Conservation (phyloP, 2,113 vertebrate species). For the Columba livia region DNA sequence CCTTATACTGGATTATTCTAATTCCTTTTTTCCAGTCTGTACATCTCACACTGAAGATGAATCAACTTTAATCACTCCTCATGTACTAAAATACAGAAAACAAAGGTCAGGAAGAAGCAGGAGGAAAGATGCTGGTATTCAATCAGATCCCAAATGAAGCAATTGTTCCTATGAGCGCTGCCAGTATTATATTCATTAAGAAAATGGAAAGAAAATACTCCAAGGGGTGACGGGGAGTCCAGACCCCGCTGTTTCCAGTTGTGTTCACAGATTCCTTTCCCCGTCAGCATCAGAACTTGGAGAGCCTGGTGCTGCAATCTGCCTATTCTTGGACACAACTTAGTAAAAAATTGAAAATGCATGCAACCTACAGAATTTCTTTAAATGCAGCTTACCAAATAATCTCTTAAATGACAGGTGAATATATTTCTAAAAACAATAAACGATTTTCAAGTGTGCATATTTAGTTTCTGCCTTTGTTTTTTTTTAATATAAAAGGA, state of each 20-base stretch:
- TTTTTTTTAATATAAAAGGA: not conserved
- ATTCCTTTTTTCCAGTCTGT: not conserved
- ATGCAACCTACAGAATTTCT: not conserved
- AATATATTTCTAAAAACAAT: not conserved
- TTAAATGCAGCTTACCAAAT: not conserved
- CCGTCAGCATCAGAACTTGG: not conserved
- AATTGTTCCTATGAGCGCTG: not conserved
- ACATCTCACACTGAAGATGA: not conserved
- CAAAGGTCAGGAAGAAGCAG: not conserved
- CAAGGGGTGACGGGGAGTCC: not conserved
- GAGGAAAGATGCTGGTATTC: not conserved
- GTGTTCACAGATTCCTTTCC: not conserved
- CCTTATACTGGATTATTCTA: not conserved
- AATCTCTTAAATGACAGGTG: not conserved
- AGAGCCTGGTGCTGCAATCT: constrained; percentile 17
- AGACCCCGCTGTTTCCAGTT: not conserved
- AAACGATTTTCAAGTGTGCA: not conserved
- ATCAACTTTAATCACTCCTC: not conserved
- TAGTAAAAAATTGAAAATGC: not conserved
- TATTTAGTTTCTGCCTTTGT: not conserved
- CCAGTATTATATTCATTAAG: not conserved
- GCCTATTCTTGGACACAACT: not conserved
- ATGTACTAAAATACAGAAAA: not conserved
- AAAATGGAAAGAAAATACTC: constrained; percentile 17
- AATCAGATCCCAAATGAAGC: not conserved